phyloP scores from a whole-genome alignment of 2,113 vertebrate species.

The Semicossyphus pulcher region DNA sequence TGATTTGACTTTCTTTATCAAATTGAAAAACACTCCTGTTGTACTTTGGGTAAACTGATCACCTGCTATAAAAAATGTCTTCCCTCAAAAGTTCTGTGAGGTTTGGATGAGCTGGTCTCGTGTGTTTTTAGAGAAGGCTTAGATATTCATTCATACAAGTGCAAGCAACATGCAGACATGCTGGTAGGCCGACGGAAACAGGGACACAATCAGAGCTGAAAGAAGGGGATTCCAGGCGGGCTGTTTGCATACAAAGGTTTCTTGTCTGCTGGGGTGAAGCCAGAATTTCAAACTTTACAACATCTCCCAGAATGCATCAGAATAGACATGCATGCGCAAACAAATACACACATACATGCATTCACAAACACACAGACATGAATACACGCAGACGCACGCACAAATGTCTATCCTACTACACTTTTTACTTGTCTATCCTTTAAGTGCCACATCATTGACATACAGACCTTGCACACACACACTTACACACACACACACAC shows the following conservation, averaged over 20 bases:
- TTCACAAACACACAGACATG: neutral
- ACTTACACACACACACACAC: neutral
- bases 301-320: neutral
- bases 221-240: constrained; percentile 32
- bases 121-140: neutral
- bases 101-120: neutral
- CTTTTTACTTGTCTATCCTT: neutral
- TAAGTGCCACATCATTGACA: neutral
- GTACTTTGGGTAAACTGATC: too few species aligned
- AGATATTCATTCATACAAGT: neutral
- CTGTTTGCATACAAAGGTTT: too few species aligned
- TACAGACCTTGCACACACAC: neutral
- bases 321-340: neutral
- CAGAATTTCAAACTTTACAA: constrained; percentile 51
- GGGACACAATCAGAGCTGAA: constrained; percentile 13
- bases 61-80: neutral
- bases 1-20: too few species aligned
- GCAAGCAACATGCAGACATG: constrained; percentile 3
- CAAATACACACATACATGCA: neutral
- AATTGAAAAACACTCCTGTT: too few species aligned
- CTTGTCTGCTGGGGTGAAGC: neutral
- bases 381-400: neutral
- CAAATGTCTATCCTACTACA: neutral
- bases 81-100: neutral
- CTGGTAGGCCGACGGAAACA: neutral